Conservation (phyloP, 2,113 vertebrate species). For the Phylloscopus trochilus region DNA sequence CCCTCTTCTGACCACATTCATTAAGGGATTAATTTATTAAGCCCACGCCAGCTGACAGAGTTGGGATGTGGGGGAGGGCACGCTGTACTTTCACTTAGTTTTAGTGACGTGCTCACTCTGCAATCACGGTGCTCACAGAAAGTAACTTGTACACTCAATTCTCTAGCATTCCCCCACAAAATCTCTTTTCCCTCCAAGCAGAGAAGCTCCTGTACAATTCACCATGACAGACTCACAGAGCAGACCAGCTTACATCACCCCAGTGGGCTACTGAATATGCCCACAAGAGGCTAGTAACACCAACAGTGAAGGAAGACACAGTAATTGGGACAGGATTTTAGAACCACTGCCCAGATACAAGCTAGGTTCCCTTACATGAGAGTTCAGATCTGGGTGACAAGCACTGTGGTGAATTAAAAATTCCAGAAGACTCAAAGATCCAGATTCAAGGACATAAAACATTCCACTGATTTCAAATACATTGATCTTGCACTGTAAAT, state of each 20-base stretch:
- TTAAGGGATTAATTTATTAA: neutral
- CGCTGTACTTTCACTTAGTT: neutral
- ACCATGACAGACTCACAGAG: neutral
- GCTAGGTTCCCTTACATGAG: neutral
- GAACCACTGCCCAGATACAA: neutral
- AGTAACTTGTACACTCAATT: neutral
- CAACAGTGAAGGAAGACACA: neutral
- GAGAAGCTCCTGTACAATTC: neutral
- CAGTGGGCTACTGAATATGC: neutral
- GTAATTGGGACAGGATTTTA: neutral
- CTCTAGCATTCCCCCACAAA: neutral
- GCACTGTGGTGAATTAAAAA: neutral
- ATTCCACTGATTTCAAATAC: neutral
- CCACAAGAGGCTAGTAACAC: neutral
- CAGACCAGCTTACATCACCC: neutral
- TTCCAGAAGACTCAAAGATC: neutral
- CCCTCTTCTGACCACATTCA: constrained; percentile 6
- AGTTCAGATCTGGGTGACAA: neutral
- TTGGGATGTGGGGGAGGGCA: neutral
- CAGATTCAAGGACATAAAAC: neutral
- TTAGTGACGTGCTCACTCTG: neutral
- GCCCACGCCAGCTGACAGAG: neutral
- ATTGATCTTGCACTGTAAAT: neutral
- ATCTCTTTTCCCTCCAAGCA: neutral
- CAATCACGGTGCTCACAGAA: neutral